Evolutionary conservation across 2,797 vertebrate genomes (phyloP).

Genomic region (Acipenser ruthenus): DNA sequence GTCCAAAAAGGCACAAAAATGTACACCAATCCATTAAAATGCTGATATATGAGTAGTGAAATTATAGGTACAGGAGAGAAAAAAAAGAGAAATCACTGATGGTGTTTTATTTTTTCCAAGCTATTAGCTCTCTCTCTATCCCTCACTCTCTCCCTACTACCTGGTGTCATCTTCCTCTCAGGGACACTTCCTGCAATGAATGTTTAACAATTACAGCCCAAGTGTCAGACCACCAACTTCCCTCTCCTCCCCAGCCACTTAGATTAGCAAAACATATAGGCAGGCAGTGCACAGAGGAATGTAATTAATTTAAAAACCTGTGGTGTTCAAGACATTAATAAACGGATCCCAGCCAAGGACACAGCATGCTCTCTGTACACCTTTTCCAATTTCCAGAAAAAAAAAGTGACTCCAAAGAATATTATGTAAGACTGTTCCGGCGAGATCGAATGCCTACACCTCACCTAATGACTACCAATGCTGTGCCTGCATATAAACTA

Average conservation of each 20-base stretch:
- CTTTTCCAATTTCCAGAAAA: constrained; percentile 16
- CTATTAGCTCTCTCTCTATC: not conserved
- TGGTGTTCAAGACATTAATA: constrained; percentile 24
- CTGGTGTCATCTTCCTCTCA: not conserved
- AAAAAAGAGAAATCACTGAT: too few relatives aligned
- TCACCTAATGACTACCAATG: constrained; percentile 17
- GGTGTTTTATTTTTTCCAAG: too few relatives aligned
- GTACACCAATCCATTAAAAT: too few relatives aligned
- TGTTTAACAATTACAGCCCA: constrained; percentile 14
- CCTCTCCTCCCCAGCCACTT: constrained; percentile 7
- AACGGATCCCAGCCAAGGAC: constrained; percentile 24
- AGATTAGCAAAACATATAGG: not conserved
- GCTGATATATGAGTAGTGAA: too few relatives aligned
- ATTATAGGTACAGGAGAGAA: too few relatives aligned
- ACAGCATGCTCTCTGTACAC: constrained; percentile 13
- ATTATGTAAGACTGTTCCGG: constrained; percentile 17
- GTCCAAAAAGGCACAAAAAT: too few relatives aligned
- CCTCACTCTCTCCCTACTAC: not conserved
- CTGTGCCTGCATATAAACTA: constrained; percentile 9
- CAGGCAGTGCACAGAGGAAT: constrained; percentile 3
- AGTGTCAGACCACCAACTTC: not conserved
- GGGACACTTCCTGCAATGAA: constrained; percentile 6
- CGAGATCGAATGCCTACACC: constrained; percentile 8
- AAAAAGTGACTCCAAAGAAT: constrained; percentile 27
- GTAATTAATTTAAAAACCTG: constrained; percentile 24